Evolutionary conservation across 2,797 vertebrate genomes (phyloP), one percentile per base, ranked within the genome.

Genomic region (Halcyon leucocephala): DNA sequence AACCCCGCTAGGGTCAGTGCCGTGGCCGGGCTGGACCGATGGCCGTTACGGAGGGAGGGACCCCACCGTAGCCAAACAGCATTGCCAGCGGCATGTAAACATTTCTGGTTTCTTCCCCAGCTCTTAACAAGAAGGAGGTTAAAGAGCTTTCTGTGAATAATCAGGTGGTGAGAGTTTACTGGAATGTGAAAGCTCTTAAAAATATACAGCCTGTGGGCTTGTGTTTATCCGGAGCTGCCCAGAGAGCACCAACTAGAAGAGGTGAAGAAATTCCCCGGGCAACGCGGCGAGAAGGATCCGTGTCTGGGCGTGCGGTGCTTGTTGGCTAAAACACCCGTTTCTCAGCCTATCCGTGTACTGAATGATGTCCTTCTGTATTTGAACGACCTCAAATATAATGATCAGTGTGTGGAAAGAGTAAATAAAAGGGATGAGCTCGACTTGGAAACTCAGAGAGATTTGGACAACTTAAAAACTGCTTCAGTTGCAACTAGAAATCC

Each of bases 1-100:
- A 41, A 6, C 2, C 18, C 2, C 29, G 1, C 7, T 2, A 5
- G 35, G 58, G 39, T 17, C 49, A 22, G 35, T 1, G 39, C 21
- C 1, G 39, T 21, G 19, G 61, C 44, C 25, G 7, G 58, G 65
- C 57, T 62, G 71, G 64, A 9, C 46, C 0, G 10, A 21, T 6
- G 71, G 42, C 33, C 1, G 4, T 20, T 20, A 14, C 18, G 3
- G 13, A 31, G 39, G 61, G 19, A 9, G 3, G 20, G 22, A 25
- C 15, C 20, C 20, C 7, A 21, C 6, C 0, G 7, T 9, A 8
- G 29, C 19, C 58, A 33, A 29, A 16, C 35, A 2, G 24, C 3
- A 60, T 14, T 72, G 29, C 52, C 26, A 48, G 42, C 9, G 18
- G 31, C 33, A 42, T 13, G 28, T 7, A 42, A 79, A 58, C 8